Conservation (phyloP, 2,888 invertebrate species). For the Ischnura elegans region DNA sequence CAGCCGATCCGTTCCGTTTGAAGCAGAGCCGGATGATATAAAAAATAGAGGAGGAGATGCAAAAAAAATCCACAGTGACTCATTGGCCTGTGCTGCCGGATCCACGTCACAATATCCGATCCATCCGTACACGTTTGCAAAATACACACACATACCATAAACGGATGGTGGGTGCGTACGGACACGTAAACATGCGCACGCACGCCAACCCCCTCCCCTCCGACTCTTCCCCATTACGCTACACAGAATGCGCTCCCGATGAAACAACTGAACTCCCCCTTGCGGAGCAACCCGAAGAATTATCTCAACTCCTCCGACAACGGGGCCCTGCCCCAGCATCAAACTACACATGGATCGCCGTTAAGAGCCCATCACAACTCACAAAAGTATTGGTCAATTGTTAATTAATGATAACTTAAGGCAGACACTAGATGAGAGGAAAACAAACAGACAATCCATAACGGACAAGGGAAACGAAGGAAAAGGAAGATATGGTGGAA, state of each 20-base stretch:
- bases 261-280: neutral
- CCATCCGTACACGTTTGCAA: neutral
- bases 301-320: neutral
- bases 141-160: neutral
- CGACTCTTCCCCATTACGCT: neutral
- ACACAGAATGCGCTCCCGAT: neutral
- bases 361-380: neutral
- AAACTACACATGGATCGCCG: neutral
- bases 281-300: neutral
- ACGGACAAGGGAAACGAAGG: too few relatives aligned
- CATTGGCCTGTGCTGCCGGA: slow-evolving; percentile 49
- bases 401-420: too few relatives aligned
- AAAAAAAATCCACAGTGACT: neutral
- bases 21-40: slow-evolving; percentile 3
- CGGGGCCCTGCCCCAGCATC: neutral
- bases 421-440: too few relatives aligned
- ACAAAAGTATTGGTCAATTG: too few relatives aligned
- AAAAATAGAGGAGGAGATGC: too few relatives aligned
- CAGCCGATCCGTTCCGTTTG: slow-evolving; percentile 56
- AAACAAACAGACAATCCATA: too few relatives aligned
- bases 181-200: slow-evolving; percentile 1
- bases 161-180: neutral
- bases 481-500: too few relatives aligned
- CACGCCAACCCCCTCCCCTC: neutral
- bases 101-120: slow-evolving; percentile 40